phyloP scores from a whole-genome alignment of 2,797 vertebrate genomes.

The Epinephelus awoara region DNA sequence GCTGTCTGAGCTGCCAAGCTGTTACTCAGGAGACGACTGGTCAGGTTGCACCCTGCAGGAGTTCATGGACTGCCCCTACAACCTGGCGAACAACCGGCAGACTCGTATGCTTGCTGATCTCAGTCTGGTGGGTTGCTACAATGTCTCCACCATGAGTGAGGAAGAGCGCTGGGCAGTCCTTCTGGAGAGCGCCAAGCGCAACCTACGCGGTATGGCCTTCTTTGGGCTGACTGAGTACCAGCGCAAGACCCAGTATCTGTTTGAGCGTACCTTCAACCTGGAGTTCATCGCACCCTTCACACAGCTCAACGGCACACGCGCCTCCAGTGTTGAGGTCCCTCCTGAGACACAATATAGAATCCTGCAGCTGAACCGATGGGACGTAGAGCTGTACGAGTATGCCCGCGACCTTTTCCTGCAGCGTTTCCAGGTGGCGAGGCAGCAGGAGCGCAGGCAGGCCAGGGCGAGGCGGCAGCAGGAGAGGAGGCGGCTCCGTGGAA shows the following conservation, averaged over 20 bases:
- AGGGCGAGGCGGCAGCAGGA: conserved; percentile 92
- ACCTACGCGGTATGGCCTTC: conserved; percentile 96
- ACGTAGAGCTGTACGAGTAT: conserved; percentile 95
- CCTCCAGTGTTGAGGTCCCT: conserved; percentile 92
- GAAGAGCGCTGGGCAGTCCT: conserved; percentile 93
- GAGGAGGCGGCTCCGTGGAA: conserved; percentile 90
- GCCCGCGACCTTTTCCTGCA: conserved; percentile 97
- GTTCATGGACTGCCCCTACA: conserved; percentile 97
- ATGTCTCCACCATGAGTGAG: conserved; percentile 93
- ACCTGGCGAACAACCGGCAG: conserved; percentile 97
- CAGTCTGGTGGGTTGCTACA: conserved; percentile 98
- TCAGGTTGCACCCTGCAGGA: conserved; percentile 94
- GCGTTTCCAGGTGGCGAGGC: conserved; percentile 94
- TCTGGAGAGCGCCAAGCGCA: conserved; percentile 95
- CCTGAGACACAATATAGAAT: conserved; percentile 90
- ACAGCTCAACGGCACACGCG: conserved; percentile 95
- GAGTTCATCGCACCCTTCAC: conserved; percentile 97
- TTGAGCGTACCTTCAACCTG: conserved; percentile 96
- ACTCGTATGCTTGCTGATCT: conserved; percentile 98
- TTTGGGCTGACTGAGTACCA: conserved; percentile 98
- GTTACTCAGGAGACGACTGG: conserved; percentile 96
- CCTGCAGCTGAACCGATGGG: conserved; percentile 94
- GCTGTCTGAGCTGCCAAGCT: conserved; percentile 94
- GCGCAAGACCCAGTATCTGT: conserved; percentile 97
- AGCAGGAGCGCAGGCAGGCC: conserved; percentile 94